Conservation (phyloP, 2,888 invertebrate species). For the Willowsia nigromaculata region DNA sequence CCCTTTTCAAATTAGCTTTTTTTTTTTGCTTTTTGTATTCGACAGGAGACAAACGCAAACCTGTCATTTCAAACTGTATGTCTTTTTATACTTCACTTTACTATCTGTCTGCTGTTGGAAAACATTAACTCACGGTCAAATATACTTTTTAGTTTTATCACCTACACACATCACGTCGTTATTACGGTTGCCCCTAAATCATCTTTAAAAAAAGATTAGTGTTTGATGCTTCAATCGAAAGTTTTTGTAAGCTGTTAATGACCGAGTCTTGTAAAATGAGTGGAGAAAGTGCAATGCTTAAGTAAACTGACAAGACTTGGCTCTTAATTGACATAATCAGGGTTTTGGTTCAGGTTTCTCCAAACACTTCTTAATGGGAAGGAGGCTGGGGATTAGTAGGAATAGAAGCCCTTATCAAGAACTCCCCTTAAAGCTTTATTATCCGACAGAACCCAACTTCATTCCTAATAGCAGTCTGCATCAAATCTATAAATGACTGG, state of each 20-base stretch:
- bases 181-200: neutral
- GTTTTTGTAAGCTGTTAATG: conserved; percentile 52
- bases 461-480: neutral
- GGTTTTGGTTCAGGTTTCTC: conserved; percentile 1
- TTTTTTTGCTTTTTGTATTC: conserved; percentile 32
- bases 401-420: neutral
- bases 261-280: too few relatives aligned
- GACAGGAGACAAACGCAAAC: conserved; percentile 24
- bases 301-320: neutral
- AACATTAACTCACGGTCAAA: neutral
- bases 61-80: conserved; percentile 38
- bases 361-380: neutral
- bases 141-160: conserved; percentile 30
- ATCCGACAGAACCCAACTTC: neutral
- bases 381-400: neutral
- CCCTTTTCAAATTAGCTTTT: neutral
- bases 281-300: neutral
- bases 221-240: conserved; percentile 36
- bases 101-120: neutral
- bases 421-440: neutral
- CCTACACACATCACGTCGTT: conserved; percentile 5
- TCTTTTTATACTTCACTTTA: neutral
- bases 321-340: conserved; percentile 56
- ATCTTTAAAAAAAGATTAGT: conserved; percentile 21
- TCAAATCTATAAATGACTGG: neutral